Conservation (phyloP, 2,113 vertebrate genomes). For the Melozone crissalis region DNA sequence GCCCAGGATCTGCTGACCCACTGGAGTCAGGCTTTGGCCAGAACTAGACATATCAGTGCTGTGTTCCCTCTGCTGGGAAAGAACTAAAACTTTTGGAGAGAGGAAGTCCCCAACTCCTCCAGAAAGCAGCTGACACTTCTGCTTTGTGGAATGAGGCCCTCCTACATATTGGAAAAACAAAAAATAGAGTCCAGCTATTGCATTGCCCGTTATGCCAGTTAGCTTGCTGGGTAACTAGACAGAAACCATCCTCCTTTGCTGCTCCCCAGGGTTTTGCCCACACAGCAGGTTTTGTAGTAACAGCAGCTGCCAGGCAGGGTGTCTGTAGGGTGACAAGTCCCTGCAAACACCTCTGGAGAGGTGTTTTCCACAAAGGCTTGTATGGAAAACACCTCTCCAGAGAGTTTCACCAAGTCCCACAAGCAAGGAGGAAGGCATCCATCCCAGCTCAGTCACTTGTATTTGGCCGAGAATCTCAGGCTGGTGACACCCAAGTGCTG, state of each 20-base stretch:
- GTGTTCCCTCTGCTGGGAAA: neutral
- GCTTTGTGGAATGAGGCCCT: neutral
- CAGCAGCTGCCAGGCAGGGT: neutral
- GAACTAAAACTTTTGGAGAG: neutral
- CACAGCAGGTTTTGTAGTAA: neutral
- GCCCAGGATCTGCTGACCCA: neutral
- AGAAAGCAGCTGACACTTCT: neutral
- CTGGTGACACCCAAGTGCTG: neutral
- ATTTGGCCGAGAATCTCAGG: neutral
- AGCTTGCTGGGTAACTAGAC: neutral
- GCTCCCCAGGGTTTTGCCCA: neutral
- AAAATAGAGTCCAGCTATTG: neutral
- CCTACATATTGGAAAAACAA: neutral
- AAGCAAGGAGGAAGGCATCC: neutral
- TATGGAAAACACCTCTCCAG: neutral
- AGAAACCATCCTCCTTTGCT: neutral
- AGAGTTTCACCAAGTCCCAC: neutral
- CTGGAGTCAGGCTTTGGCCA: neutral
- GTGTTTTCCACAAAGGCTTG: neutral
- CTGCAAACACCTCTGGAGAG: neutral
- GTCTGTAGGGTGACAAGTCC: neutral
- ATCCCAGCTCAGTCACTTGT: neutral
- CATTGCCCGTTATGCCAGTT: neutral
- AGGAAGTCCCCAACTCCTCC: neutral
- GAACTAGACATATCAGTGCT: neutral